Evolutionary conservation across 2,888 invertebrate genomes (phyloP).

Genomic region (Osmoderma eremita): DNA sequence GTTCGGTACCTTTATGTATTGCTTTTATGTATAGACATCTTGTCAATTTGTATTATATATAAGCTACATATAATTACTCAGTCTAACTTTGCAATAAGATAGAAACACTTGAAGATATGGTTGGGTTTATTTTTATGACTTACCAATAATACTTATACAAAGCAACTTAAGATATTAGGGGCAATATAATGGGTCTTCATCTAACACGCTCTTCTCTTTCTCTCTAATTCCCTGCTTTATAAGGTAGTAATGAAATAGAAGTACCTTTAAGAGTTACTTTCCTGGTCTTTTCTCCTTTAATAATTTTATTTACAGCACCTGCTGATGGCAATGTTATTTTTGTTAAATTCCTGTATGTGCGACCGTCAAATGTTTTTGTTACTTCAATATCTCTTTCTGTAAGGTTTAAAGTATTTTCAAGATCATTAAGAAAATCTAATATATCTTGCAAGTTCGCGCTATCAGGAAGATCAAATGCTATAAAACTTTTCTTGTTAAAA

Average conservation of each 20-base stretch:
- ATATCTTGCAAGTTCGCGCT: neutral
- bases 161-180: too few relatives aligned
- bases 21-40: too few relatives aligned
- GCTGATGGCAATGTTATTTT: constrained; percentile 13
- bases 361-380: constrained; percentile 5
- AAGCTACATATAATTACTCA: too few relatives aligned
- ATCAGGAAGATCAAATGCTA: neutral
- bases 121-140: too few relatives aligned
- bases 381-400: neutral
- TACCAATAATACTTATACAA: too few relatives aligned
- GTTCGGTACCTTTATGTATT: too few relatives aligned
- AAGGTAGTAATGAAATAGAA: neutral
- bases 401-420: neutral
- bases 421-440: neutral
- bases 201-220: too few relatives aligned
- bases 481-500: neutral
- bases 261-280: neutral
- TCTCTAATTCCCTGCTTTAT: neutral
- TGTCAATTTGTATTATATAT: too few relatives aligned
- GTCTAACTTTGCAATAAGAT: too few relatives aligned
- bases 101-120: too few relatives aligned
- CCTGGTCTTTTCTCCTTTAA: neutral
- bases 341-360: neutral
- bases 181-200: too few relatives aligned
- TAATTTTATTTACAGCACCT: neutral